Conservation (phyloP, 35 echinoderm and acorn worm genomes). For the Ptychodera flava region DNA sequence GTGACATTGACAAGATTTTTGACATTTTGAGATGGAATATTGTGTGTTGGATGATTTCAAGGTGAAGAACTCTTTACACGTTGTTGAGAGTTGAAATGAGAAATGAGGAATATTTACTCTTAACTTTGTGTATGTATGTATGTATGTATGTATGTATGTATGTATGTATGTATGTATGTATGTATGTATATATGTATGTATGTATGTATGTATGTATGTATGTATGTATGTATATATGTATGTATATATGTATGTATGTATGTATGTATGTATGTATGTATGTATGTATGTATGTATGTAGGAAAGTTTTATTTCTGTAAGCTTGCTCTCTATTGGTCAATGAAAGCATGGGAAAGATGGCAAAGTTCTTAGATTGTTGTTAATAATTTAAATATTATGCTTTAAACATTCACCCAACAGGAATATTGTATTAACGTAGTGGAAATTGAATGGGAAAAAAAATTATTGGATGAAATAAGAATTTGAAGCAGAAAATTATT, state of each 20-base stretch:
- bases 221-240: neutral
- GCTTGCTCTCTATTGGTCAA: neutral
- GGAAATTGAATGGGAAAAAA: neutral
- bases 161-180: neutral
- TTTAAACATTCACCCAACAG: too few relatives aligned
- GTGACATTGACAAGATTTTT: too few relatives aligned
- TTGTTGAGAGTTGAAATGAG: too few relatives aligned
- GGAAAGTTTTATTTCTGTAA: neutral
- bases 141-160: neutral
- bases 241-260: neutral
- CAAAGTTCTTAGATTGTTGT: too few relatives aligned
- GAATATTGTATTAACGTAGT: too few relatives aligned
- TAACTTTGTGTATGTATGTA: neutral
- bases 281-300: constrained; percentile 2
- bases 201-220: neutral
- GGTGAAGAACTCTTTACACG: too few relatives aligned
- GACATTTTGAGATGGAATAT: too few relatives aligned
- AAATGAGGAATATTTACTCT: too few relatives aligned
- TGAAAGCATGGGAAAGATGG: neutral
- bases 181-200: neutral
- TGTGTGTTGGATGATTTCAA: too few relatives aligned
- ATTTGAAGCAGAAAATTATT: neutral
- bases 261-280: constrained; percentile 2
- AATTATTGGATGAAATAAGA: neutral
- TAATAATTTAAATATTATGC: too few relatives aligned